These are phyloP conservation scores for Benitochromis conjunctus DNA, from an alignment of 2,113 vertebrate genomes.

Conservation along the genomic window DNA sequence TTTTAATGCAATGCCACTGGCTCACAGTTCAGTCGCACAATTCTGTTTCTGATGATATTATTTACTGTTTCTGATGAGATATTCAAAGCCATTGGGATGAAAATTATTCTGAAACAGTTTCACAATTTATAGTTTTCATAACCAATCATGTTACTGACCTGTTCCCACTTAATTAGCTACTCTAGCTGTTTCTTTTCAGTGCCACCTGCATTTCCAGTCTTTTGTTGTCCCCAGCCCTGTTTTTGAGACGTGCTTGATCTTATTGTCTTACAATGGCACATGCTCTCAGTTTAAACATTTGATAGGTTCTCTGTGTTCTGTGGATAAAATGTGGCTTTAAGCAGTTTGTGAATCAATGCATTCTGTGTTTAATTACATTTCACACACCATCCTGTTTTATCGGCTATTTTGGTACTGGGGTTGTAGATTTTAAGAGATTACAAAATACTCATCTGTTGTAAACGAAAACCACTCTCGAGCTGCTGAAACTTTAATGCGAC, in stretches of 20 bases:
- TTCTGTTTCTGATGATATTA: neutral
- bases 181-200: neutral
- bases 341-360: neutral
- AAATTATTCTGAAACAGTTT: neutral
- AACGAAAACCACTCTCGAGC: accelerated
- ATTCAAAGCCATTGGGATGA: neutral
- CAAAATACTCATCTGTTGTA: neutral
- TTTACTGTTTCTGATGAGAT: accelerated
- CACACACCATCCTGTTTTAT: neutral
- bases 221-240: neutral
- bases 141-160: too few relatives aligned
- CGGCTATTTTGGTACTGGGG: neutral
- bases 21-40: neutral
- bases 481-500: neutral
- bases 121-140: neutral
- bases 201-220: neutral
- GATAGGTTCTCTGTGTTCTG: neutral
- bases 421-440: neutral
- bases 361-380: neutral
- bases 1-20: neutral
- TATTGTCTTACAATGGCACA: neutral
- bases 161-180: too few relatives aligned
- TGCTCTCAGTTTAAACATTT: neutral
- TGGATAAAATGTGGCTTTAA: neutral
- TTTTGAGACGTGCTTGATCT: neutral